Percentiles rank a stretch among this genome's conserved stretches.
These are phyloP conservation scores for Paratrypauchen microcephalus DNA, from an alignment of 2,797 vertebrate genomes.

Conservation along the genomic window DNA sequence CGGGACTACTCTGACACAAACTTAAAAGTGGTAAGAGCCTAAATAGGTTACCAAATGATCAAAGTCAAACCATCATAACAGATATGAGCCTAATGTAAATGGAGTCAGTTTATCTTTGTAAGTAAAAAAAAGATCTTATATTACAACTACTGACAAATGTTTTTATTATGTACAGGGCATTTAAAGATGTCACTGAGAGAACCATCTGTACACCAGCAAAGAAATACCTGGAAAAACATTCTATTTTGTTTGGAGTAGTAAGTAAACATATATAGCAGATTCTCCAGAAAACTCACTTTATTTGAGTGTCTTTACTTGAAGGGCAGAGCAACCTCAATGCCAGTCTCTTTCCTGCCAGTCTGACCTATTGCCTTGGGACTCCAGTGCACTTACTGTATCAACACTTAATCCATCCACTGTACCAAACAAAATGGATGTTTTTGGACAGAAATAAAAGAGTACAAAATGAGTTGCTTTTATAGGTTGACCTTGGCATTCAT, in stretches of 20 bases:
- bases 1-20: no score
- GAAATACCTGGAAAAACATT: neutral
- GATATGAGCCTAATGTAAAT: no score
- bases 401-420: neutral
- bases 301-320: neutral
- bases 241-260: neutral
- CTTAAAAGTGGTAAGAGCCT: no score
- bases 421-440: neutral
- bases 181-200: no score
- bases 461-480: neutral
- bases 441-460: neutral
- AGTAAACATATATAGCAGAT: neutral
- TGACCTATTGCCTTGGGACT: constrained; percentile 38
- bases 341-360: constrained; percentile 11
- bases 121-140: no score
- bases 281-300: neutral
- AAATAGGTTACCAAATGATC: no score
- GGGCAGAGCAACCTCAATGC: neutral
- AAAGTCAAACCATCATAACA: no score
- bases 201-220: no score
- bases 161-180: no score
- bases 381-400: constrained; percentile 8
- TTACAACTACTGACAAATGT: no score
- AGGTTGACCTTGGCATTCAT: constrained; percentile 6
- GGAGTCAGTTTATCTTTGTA: no score